Evolutionary conservation across 2,113 vertebrate genomes (phyloP).

Genomic region (Phrynocephalus versicolor): DNA sequence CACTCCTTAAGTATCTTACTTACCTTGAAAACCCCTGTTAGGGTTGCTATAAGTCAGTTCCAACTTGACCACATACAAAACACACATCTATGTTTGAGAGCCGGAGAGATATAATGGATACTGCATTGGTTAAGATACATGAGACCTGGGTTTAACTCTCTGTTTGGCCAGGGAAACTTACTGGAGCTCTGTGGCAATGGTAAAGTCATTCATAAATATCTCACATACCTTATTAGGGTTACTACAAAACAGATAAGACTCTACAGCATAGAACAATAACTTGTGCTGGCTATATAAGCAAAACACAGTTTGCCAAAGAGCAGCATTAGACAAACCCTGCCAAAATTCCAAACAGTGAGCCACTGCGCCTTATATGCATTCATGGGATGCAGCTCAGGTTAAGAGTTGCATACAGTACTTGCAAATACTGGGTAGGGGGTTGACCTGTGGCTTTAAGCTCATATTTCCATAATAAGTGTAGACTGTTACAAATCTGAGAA

Average conservation of each 20-base stretch:
- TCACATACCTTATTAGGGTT: too few relatives aligned
- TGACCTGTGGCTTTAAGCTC: background rate
- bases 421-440: too few relatives aligned
- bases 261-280: too few relatives aligned
- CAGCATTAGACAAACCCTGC: background rate
- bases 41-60: too few relatives aligned
- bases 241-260: too few relatives aligned
- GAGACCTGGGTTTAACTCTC: background rate
- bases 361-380: background rate
- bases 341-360: background rate
- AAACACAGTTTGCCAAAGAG: background rate
- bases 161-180: too few relatives aligned
- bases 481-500: background rate
- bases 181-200: too few relatives aligned
- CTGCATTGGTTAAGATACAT: background rate
- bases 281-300: background rate
- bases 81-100: background rate
- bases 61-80: background rate
- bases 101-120: background rate
- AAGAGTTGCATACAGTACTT: too few relatives aligned
- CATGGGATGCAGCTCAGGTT: background rate
- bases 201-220: too few relatives aligned
- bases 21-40: too few relatives aligned
- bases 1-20: too few relatives aligned
- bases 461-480: background rate